phyloP scores from a whole-genome alignment of 2,797 vertebrate species.

The Masticophis lateralis region DNA sequence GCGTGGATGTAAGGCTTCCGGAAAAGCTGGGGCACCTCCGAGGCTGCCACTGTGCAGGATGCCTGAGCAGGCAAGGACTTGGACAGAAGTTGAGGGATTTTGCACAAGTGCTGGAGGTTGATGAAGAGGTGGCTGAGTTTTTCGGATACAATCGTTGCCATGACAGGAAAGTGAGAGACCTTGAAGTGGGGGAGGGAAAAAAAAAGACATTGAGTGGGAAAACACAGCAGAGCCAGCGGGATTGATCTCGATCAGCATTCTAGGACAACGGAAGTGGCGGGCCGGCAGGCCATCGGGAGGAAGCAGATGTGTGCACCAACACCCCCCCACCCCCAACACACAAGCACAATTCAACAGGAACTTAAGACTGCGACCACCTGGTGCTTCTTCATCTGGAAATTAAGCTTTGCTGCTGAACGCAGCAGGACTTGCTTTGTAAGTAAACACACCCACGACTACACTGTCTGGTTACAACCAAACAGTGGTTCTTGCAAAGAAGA shows the following conservation, averaged over 20 bases:
- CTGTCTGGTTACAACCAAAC: neutral
- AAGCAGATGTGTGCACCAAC: neutral
- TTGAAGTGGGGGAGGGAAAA: accelerated
- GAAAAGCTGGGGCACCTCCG: conserved; percentile 86
- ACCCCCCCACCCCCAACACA: neutral
- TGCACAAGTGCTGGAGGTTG: conserved; percentile 77
- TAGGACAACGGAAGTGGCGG: neutral
- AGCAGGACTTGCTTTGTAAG: neutral
- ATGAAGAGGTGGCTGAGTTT: conserved; percentile 86
- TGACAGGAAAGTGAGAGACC: conserved; percentile 40
- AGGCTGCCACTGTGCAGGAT: conserved; percentile 82
- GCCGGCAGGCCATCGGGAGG: neutral
- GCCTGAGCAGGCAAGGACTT: conserved; percentile 73
- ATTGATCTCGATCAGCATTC: neutral
- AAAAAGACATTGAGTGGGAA: conserved; percentile 38
- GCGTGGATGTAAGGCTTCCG: conserved; percentile 87
- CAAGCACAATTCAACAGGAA: neutral
- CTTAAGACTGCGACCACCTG: neutral
- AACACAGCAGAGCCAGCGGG: neutral
- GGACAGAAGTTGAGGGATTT: conserved; percentile 79
- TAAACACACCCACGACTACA: neutral
- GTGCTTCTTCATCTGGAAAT: neutral
- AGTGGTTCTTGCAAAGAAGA: neutral
- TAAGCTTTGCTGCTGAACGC: neutral
- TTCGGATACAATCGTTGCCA: conserved; percentile 85